These are phyloP conservation scores for Perca flavescens DNA, from an alignment of 2,113 vertebrate species.

Conservation along the genomic window DNA sequence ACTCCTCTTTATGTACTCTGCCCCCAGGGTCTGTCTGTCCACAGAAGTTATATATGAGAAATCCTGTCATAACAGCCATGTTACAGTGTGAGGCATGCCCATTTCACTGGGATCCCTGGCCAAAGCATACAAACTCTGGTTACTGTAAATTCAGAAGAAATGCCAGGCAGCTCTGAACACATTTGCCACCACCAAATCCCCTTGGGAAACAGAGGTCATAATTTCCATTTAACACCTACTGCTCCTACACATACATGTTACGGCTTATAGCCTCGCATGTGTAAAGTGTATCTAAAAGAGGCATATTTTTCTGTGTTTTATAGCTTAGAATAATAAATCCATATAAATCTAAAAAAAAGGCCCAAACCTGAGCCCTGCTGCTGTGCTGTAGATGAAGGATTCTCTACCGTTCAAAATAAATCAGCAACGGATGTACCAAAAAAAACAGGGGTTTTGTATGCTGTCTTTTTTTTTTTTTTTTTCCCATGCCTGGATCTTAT, in stretches of 20 bases:
- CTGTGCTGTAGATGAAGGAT: slow-evolving; percentile 8
- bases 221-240: slow-evolving; percentile 63
- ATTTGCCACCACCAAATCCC: slow-evolving; percentile 53
- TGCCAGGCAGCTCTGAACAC: slow-evolving; percentile 51
- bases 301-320: slow-evolving; percentile 31
- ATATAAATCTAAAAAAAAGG: slow-evolving; percentile 27
- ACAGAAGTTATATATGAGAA: slow-evolving; percentile 56
- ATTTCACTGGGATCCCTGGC: slow-evolving; percentile 52
- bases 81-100: slow-evolving; percentile 49
- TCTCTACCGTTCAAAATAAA: slow-evolving; percentile 57
- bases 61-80: slow-evolving; percentile 66
- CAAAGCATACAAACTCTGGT: slow-evolving; percentile 68
- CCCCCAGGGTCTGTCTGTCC: slow-evolving; percentile 66
- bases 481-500: slow-evolving; percentile 17
- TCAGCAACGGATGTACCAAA: slow-evolving; percentile 24
- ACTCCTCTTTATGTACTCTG: slow-evolving; percentile 65
- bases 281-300: slow-evolving; percentile 5
- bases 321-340: not conserved
- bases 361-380: slow-evolving; percentile 20
- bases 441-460: slow-evolving; percentile 18
- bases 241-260: slow-evolving; percentile 41
- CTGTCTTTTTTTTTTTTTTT: slow-evolving; percentile 1
- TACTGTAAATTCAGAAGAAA: slow-evolving; percentile 60
- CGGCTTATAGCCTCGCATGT: slow-evolving; percentile 7
- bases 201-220: slow-evolving; percentile 46